Conservation (phyloP, 30 jellyfish, hydroid and myxozoan species). For the Turritopsis rubra region DNA sequence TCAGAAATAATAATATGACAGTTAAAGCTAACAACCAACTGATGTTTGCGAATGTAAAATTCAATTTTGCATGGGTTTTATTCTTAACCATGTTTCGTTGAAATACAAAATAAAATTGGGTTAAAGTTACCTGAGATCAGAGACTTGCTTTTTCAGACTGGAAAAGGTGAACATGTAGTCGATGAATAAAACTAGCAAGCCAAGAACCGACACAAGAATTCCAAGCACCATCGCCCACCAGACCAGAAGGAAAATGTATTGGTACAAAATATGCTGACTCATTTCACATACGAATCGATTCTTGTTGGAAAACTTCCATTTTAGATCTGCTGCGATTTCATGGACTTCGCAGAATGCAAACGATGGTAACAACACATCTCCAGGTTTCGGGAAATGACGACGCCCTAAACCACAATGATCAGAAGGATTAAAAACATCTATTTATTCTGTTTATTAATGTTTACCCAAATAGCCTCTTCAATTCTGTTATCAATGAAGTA, state of each 20-base stretch:
- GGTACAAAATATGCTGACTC: conserved; percentile 17
- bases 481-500: too few species aligned
- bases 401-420: neutral
- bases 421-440: too few species aligned
- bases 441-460: too few species aligned
- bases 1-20: too few species aligned
- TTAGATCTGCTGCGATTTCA: conserved; percentile 6
- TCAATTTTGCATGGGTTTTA: neutral
- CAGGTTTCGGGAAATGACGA: conserved; percentile 8
- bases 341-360: conserved; percentile 23
- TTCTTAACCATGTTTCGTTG: neutral
- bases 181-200: neutral
- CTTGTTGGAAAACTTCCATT: neutral
- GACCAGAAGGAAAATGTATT: neutral
- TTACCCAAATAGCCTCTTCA: too few species aligned
- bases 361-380: conserved; percentile 13
- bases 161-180: neutral
- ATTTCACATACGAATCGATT: conserved; percentile 8
- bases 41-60: neutral
- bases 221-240: conserved; percentile 21
- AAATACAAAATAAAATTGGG: too few species aligned
- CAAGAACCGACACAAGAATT: conserved; percentile 13
- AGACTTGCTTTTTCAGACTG: neutral
- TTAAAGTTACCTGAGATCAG: neutral
- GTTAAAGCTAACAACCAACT: too few species aligned